These are phyloP conservation scores for Corythornis cristatus DNA, from an alignment of 2,113 vertebrate species.

Conservation along the genomic window DNA sequence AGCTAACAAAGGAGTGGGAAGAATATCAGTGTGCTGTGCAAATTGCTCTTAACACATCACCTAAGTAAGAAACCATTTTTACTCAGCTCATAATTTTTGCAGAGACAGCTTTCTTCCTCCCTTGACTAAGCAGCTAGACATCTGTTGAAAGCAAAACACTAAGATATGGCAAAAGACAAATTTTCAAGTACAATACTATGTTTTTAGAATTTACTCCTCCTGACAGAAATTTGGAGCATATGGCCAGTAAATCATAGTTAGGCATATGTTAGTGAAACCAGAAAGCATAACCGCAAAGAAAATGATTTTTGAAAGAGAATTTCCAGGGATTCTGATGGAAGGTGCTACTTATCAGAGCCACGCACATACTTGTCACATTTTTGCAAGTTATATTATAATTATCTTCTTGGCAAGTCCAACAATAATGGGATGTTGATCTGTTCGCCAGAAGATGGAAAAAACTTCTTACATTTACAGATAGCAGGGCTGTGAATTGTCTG, in stretches of 20 bases:
- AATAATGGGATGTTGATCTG: neutral
- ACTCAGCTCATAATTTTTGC: slow-evolving; percentile 21
- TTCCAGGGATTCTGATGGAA: neutral
- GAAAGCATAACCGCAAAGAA: neutral
- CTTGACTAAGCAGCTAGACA: neutral
- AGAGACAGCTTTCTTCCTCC: slow-evolving; percentile 1
- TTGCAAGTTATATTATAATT: neutral
- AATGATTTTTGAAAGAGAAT: neutral
- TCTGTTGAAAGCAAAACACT: slow-evolving; percentile 19
- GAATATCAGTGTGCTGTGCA: neutral
- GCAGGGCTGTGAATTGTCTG: neutral
- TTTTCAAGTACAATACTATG: neutral
- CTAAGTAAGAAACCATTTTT: neutral
- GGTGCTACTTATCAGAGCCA: neutral
- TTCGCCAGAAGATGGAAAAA: neutral
- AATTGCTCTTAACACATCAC: neutral
- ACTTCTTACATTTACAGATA: neutral
- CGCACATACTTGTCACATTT: neutral
- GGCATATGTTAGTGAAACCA: neutral
- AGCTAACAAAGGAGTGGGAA: neutral
- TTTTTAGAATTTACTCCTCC: neutral
- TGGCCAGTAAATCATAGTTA: neutral
- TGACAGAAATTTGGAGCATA: neutral
- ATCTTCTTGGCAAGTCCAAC: neutral
- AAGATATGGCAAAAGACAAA: slow-evolving; percentile 2